Conservation (phyloP, 2,797 vertebrate genomes). For the Arctocebus calabarensis region DNA sequence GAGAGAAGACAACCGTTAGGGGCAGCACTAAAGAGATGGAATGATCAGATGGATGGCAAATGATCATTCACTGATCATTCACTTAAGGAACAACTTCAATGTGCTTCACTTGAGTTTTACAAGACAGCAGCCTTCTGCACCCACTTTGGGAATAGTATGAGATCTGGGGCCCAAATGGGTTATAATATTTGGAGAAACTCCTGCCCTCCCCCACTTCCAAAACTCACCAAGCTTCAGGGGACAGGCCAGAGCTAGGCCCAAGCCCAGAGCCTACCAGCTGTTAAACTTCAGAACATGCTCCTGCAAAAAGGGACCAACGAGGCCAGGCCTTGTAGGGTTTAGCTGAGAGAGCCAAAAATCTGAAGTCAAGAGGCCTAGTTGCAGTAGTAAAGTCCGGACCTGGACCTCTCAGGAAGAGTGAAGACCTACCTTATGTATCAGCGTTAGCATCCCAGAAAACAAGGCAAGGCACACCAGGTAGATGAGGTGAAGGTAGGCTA, state of each 20-base stretch:
- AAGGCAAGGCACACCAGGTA: background rate
- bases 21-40: background rate
- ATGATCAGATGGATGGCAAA: no score
- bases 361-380: background rate
- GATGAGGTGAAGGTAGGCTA: background rate
- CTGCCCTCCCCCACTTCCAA: background rate
- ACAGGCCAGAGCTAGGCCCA: background rate
- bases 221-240: background rate
- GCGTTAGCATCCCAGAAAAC: background rate
- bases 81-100: no score
- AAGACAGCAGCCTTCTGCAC: background rate
- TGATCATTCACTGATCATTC: no score
- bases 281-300: background rate
- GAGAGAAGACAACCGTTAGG: background rate
- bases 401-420: background rate
- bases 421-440: background rate
- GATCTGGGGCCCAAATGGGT: background rate
- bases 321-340: background rate
- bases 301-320: background rate
- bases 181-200: background rate
- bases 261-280: background rate
- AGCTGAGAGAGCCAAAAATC: background rate
- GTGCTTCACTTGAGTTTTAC: no score
- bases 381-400: background rate
- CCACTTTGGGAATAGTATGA: background rate